Evolutionary conservation across 2,888 invertebrate genomes (phyloP), one percentile per base, ranked within the genome.

Genomic region (Eupithecia vulgata): DNA sequence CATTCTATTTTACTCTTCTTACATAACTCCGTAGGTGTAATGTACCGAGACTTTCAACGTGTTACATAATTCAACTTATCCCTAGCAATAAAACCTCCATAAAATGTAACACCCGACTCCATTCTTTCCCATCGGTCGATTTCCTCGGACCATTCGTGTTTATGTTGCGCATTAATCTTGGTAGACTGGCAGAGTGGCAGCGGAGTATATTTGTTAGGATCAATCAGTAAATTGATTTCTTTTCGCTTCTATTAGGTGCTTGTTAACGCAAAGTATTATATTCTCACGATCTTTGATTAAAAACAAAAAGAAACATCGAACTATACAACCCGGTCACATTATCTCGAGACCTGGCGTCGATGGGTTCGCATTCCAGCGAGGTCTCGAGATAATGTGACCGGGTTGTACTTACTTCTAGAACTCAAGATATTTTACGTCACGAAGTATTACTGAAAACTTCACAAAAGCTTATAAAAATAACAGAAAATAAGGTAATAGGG

Each of bases 81-180:
- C 70, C 67, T 68, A 71, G 70, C 73, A 81, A 82, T 86, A 83
- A 85, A 86, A 72, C 70, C 67, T 52, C 57, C 67, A 67, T 75
- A 75, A 72, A 75, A 83, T 76, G 79, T 84, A 79, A 84, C 70
- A 75, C 72, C 73, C 82, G 80, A 78, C 77, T 80, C 78, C 81
- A 84, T 84, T 85, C 84, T 87, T 84, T 80, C 76, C 74, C 61
- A 72, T 70, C 68, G 52, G 74, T 61, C 61, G 65, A 65, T 65
- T 65, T 65, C 70, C 45, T 64, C 68, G 68, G 72, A 66, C 69
- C 68, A 70, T 75, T 75, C 64, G 42, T 62, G 61, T 71, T 77
- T 74, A 72, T 69, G 57, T 48, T 42, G n/a, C 64, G 42, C 48
- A 61, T 71, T 66, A 66, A 76, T 66, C 61, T 68, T 70, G 66